Conservation (phyloP, 2,797 vertebrate genomes). For the Poecilia wingei region DNA sequence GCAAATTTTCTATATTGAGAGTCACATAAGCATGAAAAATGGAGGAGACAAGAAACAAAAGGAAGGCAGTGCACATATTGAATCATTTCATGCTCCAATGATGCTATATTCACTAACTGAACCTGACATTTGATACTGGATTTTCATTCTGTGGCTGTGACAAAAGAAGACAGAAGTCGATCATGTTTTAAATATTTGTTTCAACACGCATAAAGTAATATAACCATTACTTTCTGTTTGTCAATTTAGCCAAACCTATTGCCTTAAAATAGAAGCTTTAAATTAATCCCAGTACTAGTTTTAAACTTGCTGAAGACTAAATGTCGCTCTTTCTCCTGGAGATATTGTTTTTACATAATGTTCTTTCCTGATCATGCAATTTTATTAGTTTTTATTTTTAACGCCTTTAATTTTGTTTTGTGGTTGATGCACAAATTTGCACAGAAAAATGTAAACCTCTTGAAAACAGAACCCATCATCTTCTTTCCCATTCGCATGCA, state of each 20-base stretch:
- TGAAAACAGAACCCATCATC: not conserved
- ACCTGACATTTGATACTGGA: slow-evolving; percentile 22
- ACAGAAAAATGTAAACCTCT: not conserved
- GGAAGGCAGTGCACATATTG: slow-evolving; percentile 9
- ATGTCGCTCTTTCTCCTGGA: not conserved
- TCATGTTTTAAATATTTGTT: slow-evolving; percentile 2
- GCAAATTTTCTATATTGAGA: slow-evolving; percentile 12
- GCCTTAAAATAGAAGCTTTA: not conserved
- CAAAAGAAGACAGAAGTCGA: not conserved
- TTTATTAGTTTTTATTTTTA: not conserved
- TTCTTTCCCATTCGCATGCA: not conserved
- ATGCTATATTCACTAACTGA: slow-evolving; percentile 3
- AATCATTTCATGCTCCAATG: slow-evolving; percentile 25
- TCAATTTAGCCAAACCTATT: not conserved
- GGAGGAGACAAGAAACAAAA: slow-evolving; percentile 15
- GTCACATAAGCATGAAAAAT: slow-evolving; percentile 17
- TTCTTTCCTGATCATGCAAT: not conserved
- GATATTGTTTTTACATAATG: not conserved
- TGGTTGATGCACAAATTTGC: not conserved
- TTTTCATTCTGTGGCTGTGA: not conserved
- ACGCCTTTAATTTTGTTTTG: not conserved
- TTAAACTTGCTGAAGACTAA: not conserved
- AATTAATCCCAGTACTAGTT: not conserved
- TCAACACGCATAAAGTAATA: not conserved
- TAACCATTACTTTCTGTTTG: not conserved